Evolutionary conservation across 1,140 invertebrate genomes (phyloP).

Genomic region (Drosophila kohkoa): DNA sequence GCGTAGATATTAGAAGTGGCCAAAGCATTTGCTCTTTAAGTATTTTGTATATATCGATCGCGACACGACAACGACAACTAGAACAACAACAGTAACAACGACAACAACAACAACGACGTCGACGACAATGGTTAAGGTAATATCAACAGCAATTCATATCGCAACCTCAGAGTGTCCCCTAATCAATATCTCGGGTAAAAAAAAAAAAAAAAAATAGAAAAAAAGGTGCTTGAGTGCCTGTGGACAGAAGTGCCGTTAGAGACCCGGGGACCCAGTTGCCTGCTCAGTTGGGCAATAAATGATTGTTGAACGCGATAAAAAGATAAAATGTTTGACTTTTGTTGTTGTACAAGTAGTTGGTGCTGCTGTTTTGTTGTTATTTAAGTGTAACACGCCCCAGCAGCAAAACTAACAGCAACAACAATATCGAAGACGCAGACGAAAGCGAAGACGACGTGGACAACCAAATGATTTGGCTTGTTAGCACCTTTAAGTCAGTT

Average conservation of each 20-base stretch:
- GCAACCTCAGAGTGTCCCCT: slow-evolving; percentile 43
- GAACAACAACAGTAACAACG: slow-evolving; percentile 3
- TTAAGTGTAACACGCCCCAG: slow-evolving; percentile 69
- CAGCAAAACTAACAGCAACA: slow-evolving; percentile 45
- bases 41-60: slow-evolving; percentile 54
- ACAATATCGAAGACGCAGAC: slow-evolving; percentile 21
- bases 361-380: slow-evolving; percentile 44
- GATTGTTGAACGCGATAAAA: slow-evolving; percentile 83
- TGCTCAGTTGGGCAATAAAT: slow-evolving; percentile 77
- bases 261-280: slow-evolving; percentile 51
- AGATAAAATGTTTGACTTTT: slow-evolving; percentile 82
- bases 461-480: slow-evolving; percentile 66
- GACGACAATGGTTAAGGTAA: slow-evolving; percentile 29
- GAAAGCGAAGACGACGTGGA: slow-evolving; percentile 24
- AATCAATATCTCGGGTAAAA: slow-evolving; percentile 72
- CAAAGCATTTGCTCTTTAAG: slow-evolving; percentile 23
- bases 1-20: slow-evolving; percentile 49
- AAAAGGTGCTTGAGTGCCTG: slow-evolving; percentile 62
- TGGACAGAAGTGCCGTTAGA: slow-evolving; percentile 41
- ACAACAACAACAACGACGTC: slow-evolving; percentile 20
- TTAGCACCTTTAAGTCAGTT: slow-evolving; percentile 64
- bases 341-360: slow-evolving; percentile 54
- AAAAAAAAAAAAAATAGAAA: slow-evolving; percentile 28
- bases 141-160: slow-evolving; percentile 49
- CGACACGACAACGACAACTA: slow-evolving; percentile 30